Evolutionary conservation across 2,797 vertebrate genomes (phyloP).

Genomic region (Leptodactylus fallax): DNA sequence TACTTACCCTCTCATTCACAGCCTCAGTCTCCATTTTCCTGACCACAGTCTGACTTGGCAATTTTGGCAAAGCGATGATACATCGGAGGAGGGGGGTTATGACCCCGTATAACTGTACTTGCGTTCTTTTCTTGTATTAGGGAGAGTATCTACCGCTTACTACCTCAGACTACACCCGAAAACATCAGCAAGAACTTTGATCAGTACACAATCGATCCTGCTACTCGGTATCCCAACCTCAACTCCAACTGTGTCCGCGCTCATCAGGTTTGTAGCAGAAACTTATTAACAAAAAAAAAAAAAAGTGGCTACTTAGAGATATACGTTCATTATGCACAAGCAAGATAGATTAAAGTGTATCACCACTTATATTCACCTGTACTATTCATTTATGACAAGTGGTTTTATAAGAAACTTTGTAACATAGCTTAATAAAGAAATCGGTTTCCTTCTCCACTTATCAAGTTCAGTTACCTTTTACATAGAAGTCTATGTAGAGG

Average conservation of each 20-base stretch:
- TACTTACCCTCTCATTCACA: slow-evolving; percentile 55
- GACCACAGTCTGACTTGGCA: slow-evolving; percentile 56
- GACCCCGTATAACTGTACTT: slow-evolving; percentile 43
- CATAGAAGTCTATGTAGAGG: too few species aligned
- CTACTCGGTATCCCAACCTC: slow-evolving; percentile 93
- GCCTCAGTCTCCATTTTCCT: slow-evolving; percentile 43
- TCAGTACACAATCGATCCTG: slow-evolving; percentile 94
- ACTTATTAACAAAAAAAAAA: neutral
- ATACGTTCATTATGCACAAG: too few species aligned
- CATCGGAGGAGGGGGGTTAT: neutral
- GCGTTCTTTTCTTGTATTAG: slow-evolving; percentile 71
- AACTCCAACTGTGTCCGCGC: slow-evolving; percentile 88
- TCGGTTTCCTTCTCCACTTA: too few species aligned
- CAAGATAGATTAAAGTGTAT: neutral
- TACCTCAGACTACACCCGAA: slow-evolving; percentile 95
- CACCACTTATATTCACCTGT: too few species aligned
- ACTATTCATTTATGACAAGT: too few species aligned
- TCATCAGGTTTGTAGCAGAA: slow-evolving; percentile 83
- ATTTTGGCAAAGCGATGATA: slow-evolving; percentile 3
- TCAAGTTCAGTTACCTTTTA: too few species aligned
- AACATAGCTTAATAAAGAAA: too few species aligned
- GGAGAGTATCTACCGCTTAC: slow-evolving; percentile 93
- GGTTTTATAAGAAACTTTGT: too few species aligned
- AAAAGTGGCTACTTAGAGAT: too few species aligned
- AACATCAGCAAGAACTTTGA: slow-evolving; percentile 98